phyloP scores from a whole-genome alignment of 2,888 invertebrate species.

The Nesidiocoris tenuis region DNA sequence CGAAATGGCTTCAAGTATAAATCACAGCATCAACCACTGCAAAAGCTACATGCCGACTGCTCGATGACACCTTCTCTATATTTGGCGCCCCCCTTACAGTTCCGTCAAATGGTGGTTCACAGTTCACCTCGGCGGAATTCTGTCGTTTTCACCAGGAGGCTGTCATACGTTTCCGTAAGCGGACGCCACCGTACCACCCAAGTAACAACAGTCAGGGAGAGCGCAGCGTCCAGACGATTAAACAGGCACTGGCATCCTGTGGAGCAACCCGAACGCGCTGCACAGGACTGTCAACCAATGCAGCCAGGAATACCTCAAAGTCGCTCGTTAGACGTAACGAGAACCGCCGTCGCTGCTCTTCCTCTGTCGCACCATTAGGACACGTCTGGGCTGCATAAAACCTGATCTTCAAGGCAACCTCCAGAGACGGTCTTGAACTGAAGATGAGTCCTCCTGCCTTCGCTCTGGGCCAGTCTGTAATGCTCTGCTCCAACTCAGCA shows the following conservation, averaged over 20 bases:
- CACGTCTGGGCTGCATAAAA: neutral
- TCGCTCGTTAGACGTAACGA: constrained; percentile 10
- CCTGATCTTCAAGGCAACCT: neutral
- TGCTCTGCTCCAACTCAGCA: no score
- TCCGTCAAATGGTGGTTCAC: constrained; percentile 36
- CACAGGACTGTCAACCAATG: neutral
- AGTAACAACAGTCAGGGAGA: no score
- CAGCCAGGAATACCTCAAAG: constrained; percentile 12
- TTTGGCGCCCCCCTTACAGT: constrained; percentile 27
- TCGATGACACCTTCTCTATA: constrained; percentile 14
- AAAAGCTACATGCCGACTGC: constrained; percentile 7
- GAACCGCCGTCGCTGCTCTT: constrained; percentile 12
- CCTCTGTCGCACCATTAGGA: neutral
- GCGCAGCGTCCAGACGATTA: constrained; percentile 30
- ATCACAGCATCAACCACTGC: constrained; percentile 17
- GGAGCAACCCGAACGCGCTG: constrained; percentile 14
- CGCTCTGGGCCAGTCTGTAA: no score
- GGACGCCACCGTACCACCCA: no score
- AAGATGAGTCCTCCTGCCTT: no score
- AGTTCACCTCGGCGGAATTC: constrained; percentile 21
- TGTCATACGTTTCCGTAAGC: constrained; percentile 25
- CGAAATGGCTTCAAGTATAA: constrained; percentile 38
- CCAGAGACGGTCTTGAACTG: no score
- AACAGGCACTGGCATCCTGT: constrained; percentile 18
- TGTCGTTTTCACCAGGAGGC: constrained; percentile 2